These are phyloP conservation scores for Sebastes steindachneri DNA, from an alignment of 2,797 vertebrate species.

Conservation along the genomic window DNA sequence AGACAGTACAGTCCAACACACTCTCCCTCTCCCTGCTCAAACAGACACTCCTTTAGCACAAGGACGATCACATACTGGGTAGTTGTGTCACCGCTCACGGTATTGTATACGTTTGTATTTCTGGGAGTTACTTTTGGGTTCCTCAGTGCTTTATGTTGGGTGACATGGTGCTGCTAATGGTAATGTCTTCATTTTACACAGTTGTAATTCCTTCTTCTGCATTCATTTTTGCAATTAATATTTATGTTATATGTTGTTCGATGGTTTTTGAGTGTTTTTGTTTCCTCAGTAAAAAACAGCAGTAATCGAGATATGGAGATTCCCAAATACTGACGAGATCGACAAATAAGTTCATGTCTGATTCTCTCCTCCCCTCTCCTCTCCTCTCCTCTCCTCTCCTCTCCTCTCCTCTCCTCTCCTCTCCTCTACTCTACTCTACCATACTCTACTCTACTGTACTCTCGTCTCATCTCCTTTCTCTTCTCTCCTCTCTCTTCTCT, in stretches of 20 bases:
- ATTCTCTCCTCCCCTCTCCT: constrained; percentile 4
- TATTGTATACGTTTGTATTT: neutral
- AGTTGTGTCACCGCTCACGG: neutral
- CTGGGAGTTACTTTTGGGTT: too few relatives aligned
- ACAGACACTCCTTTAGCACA: too few relatives aligned
- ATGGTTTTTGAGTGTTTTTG: neutral
- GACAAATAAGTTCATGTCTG: constrained; percentile 29
- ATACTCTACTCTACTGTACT: too few relatives aligned
- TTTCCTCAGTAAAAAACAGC: neutral
- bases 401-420: neutral
- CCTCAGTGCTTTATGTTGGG: neutral
- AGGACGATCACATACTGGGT: too few relatives aligned
- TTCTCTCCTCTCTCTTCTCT: too few relatives aligned
- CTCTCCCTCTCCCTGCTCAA: too few relatives aligned
- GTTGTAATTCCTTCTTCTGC: neutral
- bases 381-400: neutral
- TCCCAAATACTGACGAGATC: constrained; percentile 25
- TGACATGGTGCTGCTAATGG: neutral
- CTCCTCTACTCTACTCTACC: neutral
- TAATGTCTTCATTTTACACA: neutral
- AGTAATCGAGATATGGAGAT: neutral
- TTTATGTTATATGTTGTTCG: neutral
- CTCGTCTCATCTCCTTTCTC: too few relatives aligned
- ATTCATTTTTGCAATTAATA: neutral
- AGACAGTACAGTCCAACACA: neutral